Evolutionary conservation across 2,113 vertebrate genomes (phyloP).

Genomic region (Sardina pilchardus): DNA sequence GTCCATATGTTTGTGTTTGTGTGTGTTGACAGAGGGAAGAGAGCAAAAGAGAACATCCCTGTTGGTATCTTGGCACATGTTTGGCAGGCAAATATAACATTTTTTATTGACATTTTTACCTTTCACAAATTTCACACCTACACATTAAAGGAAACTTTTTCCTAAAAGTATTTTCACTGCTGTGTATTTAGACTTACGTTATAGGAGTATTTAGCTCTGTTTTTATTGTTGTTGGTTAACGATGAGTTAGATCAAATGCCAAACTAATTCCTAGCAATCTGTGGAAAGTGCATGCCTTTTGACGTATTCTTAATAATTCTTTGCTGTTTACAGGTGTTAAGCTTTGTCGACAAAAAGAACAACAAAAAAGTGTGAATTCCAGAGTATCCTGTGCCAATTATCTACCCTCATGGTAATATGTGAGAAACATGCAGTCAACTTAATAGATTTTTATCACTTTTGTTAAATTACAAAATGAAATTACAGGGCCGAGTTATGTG

Average conservation of each 20-base stretch:
- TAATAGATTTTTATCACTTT: slow-evolving; percentile 24
- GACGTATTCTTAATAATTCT: not conserved
- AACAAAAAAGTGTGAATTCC: not conserved
- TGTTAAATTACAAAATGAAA: slow-evolving; percentile 25
- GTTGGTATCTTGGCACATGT: slow-evolving; percentile 14
- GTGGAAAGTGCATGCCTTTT: not conserved
- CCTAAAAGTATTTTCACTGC: not conserved
- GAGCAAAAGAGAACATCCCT: not conserved
- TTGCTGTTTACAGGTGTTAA: not conserved
- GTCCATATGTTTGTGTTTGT: not conserved
- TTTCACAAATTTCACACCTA: slow-evolving; percentile 15
- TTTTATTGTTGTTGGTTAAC: not conserved
- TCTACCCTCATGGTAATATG: not conserved
- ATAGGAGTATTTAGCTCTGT: not conserved
- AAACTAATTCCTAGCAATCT: not conserved
- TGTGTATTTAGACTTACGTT: not conserved
- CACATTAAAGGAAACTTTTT: slow-evolving; percentile 8
- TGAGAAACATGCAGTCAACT: not conserved
- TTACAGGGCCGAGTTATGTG: slow-evolving; percentile 9
- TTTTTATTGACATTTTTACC: slow-evolving; percentile 12
- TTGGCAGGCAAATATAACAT: slow-evolving; percentile 12
- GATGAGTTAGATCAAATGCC: not conserved
- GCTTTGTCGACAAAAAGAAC: not conserved
- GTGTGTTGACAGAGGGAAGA: slow-evolving; percentile 5
- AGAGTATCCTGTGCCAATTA: not conserved